Evolutionary conservation across 64 coral and sea anemone genomes (phyloP), one percentile per base, ranked within the genome.

Genomic region (Acropora yongei): DNA sequence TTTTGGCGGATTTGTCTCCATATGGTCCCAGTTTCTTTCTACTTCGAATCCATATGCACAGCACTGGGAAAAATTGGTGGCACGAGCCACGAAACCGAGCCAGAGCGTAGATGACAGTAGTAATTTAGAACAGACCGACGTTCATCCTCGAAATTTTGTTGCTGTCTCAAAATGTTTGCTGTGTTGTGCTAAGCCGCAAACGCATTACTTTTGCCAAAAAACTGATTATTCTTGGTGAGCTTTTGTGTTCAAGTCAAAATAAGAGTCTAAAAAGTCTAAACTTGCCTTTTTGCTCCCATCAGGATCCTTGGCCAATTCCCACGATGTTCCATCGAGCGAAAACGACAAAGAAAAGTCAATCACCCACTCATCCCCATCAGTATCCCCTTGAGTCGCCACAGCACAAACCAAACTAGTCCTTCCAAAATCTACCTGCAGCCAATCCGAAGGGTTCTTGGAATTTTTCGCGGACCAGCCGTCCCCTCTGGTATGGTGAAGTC

Each of bases 351-450:
- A 75, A 12, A 75, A 75, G 40, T 75, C 72, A 43, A 75, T 75
- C 2, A 45, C 72, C 72, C 72, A 75, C 72, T 75, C 72, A 75
- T 10, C 9, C 7, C 41, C 41, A 44, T 75, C 40, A 8, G 9
- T 11, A 11, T 43, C 30, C 30, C 72, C 72, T 39, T 75, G 72
- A 41, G 72, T 75, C 5, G 7, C 72, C 6, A 75, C 72, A 75
- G 72, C 72, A 44, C 72, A 75, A 10, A 75, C 72, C 11, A 44
- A 7, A 75, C 6, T 41, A 75, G 30, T 75, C 8, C 41, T 44
- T 75, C 40, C 72, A 75, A 75, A 75, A 75, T 75, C 72, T 41
- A 75, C 72, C 41, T 75, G 72, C 42, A 75, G 72, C 72, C 72
- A 75, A 9, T 41, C 72, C 8, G 30, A 43, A 75, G 72, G 72